phyloP scores from a whole-genome alignment of 1,140 invertebrate species.

The Solenopsis invicta region DNA sequence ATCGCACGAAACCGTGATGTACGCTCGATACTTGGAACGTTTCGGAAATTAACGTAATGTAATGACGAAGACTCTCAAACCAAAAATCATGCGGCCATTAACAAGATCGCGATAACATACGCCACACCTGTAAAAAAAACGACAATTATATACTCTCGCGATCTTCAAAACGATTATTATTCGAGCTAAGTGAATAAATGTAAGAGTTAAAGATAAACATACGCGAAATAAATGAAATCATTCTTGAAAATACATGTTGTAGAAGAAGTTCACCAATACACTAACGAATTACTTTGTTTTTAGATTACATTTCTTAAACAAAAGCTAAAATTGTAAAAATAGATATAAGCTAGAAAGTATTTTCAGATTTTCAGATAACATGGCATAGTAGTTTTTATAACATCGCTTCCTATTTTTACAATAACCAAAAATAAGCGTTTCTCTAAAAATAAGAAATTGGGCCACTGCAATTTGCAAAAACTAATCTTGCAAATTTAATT shows the following conservation, averaged over 20 bases:
- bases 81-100: background rate
- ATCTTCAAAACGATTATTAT: slow-evolving; percentile 17
- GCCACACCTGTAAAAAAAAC: background rate
- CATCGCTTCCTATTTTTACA: too few relatives aligned
- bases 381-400: too few relatives aligned
- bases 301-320: too few relatives aligned
- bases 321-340: too few relatives aligned
- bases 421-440: too few relatives aligned
- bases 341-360: too few relatives aligned
- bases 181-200: background rate
- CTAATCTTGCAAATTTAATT: too few relatives aligned
- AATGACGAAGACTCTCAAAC: background rate
- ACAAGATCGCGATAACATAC: background rate
- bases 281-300: too few relatives aligned
- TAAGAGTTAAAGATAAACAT: background rate
- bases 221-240: background rate
- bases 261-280: too few relatives aligned
- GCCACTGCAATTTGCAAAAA: too few relatives aligned
- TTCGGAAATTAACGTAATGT: background rate
- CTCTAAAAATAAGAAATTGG: too few relatives aligned
- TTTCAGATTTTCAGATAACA: too few relatives aligned
- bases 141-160: background rate
- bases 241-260: background rate
- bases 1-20: background rate
- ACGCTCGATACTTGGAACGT: background rate